These are phyloP conservation scores for Diarsia mendica DNA, from an alignment of 2,888 invertebrate species.

Conservation along the genomic window DNA sequence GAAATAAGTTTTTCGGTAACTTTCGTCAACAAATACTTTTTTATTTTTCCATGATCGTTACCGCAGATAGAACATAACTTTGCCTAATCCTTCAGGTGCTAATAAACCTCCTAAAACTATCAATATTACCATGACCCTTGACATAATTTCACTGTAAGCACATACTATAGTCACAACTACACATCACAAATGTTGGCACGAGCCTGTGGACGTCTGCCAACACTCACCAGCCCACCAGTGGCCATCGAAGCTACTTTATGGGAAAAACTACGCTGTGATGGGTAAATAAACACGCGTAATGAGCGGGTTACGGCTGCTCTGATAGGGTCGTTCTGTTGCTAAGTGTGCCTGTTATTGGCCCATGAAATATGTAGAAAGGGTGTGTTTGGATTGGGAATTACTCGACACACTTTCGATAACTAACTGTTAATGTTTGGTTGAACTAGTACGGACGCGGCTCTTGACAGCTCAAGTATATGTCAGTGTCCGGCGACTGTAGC, in stretches of 20 bases:
- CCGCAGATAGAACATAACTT: background rate
- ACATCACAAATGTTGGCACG: conserved; percentile 47
- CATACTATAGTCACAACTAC: conserved; percentile 1
- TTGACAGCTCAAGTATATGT: background rate
- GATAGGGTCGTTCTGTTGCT: conserved; percentile 36
- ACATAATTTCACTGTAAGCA: background rate
- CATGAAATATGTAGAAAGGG: conserved; percentile 15
- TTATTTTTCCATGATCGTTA: background rate
- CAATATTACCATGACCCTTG: background rate
- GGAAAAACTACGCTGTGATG: conserved; percentile 51
- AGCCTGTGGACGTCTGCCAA: conserved; percentile 53
- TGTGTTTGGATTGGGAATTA: background rate
- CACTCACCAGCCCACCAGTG: conserved; percentile 31
- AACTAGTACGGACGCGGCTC: background rate
- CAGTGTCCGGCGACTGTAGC: background rate
- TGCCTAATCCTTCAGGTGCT: background rate
- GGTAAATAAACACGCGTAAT: conserved; percentile 55
- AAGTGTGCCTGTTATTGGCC: conserved; percentile 6
- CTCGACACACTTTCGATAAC: background rate
- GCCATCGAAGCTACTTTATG: conserved; percentile 39
- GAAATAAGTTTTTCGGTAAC: background rate
- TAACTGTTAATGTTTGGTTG: background rate
- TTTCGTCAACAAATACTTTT: too few relatives aligned
- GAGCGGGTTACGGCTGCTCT: conserved; percentile 22
- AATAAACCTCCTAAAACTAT: background rate